A percentile compares a stretch with the other conserved stretches of the same genome.
These are phyloP conservation scores for Bucco capensis DNA, from an alignment of 2,113 vertebrate species.

Conservation along the genomic window DNA sequence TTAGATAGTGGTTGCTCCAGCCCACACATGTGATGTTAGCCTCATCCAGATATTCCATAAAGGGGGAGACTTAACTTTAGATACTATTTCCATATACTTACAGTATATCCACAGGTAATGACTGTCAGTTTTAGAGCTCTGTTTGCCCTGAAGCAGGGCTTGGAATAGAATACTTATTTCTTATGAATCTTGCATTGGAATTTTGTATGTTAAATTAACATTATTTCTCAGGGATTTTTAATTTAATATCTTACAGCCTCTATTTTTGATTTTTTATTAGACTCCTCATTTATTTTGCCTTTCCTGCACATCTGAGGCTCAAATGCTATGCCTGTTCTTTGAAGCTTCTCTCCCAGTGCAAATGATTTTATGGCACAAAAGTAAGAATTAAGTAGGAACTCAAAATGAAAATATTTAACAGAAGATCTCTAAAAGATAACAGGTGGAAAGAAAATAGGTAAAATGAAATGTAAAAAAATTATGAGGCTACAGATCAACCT, in stretches of 20 bases:
- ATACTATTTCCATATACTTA: not conserved
- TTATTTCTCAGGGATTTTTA: conserved; percentile 35
- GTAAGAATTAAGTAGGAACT: not conserved
- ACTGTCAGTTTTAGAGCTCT: not conserved
- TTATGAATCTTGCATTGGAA: not conserved
- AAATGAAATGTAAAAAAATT: not conserved
- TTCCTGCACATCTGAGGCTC: not conserved
- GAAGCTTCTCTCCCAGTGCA: not conserved
- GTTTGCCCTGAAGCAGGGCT: not conserved
- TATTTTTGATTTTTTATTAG: not conserved
- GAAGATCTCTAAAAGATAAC: not conserved
- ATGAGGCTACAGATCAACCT: not conserved
- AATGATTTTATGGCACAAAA: not conserved
- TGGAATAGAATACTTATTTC: not conserved
- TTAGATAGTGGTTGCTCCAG: not conserved
- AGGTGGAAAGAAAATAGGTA: not conserved
- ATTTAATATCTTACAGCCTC: not conserved
- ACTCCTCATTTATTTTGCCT: not conserved
- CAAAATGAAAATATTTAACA: not conserved
- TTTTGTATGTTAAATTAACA: not conserved
- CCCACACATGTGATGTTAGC: not conserved
- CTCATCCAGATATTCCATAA: not conserved
- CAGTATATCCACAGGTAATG: not conserved
- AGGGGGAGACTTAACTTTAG: not conserved
- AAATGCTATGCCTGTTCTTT: not conserved